Base-by-base conservation (phyloP, 2,797 vertebrate species). In the Spea hammondii region DNA sequence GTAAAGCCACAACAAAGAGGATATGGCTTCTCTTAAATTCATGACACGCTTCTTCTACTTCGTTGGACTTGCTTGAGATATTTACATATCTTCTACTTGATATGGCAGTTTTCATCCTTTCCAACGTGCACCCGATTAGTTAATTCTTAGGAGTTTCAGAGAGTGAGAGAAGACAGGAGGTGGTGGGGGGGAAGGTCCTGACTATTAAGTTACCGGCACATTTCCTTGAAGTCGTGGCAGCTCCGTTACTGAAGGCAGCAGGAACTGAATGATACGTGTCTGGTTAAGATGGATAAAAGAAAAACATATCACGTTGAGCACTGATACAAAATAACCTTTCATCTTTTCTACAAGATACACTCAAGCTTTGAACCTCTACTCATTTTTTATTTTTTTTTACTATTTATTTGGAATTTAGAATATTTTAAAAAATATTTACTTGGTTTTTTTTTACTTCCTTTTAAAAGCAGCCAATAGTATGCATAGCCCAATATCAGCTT, bases 191-290 rank as follows among this genome's bases (percentile, higher is more conserved):
- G 65, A 47, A 50, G 54, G 57, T 14, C 7, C 48, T 49, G 17
- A 45, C 49, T 62, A 78, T 78, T 78, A 51, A 51, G 13, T 78
- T 78, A 65, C 76, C 14, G 55, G 47, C 68, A 48, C 48, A 77
- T 77, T 77, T 77, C 67, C 54, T 64, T 71, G 60, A 50, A 71
- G 67, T 11, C 54, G 5, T 13, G 47, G 70, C 10, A 60, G 13
- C n/a, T 6, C 44, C 70, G 46, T 54, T 57, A 46, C 9, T 55
- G 47, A 12, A 70, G 67, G 66, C 51, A 45, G 64, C 49, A 13
- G 47, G 55, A 70, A 11, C 8, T 59, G 66, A 70, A 62, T 62
- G 75, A 62, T n/a, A 32, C 44, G 8, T 3, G 70, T 71, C 44
- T 71, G 51, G 55, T 57, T 71, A 4, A 48, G 32, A 5, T 4